Evolutionary conservation across 2,113 vertebrate genomes (phyloP), one percentile per base, ranked within the genome.

Genomic region (Stigmatopora nigra): DNA sequence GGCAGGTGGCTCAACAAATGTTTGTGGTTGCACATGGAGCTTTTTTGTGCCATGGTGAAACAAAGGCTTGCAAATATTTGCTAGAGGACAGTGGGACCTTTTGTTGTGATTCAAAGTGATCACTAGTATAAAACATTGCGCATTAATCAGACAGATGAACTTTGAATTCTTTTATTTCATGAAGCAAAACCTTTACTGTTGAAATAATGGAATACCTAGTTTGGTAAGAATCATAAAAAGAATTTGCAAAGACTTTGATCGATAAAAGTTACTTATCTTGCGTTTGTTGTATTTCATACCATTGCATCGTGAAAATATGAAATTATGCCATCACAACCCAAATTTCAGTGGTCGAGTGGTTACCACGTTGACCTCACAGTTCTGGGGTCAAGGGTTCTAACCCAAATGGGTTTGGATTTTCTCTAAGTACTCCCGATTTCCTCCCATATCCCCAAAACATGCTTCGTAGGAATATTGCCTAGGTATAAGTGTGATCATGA

Each of bases 1-100:
- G 85, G 84, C 89, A 90, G 89, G 89, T 88, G 88, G 88, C 86
- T 87, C 82, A 44, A 80, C 89, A 90, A 90, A 91, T 91, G 89
- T 92, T 91, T 92, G 84, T 75, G 7, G 81, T 87, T 70, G 68
- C 82, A 80, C 67, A 57, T 80, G 83, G 77, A 87, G 84, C 89
- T 3, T 91, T 91, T 92, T 92, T 92, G 87, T 91, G 90, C 86
- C 87, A 8, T 53, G 62, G 78, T 73, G 74, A 88, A 90, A 87
- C 83, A 86, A 82, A 81, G 83, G 80, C 76, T 81, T 72, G 79
- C 86, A 89, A 87, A 89, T 90, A 89, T 91, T 90, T 89, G 86
- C 73, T 76, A 77, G 79, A 84, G 82, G 86, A 88, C 83, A 72
- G 63, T 64, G 72, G 82, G 77, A 64, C 74, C 73, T 83, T 83